A percentile compares a stretch with the other conserved stretches of the same genome.
Evolutionary conservation across 2,113 vertebrate genomes (phyloP).

Genomic region (Felis catus): DNA sequence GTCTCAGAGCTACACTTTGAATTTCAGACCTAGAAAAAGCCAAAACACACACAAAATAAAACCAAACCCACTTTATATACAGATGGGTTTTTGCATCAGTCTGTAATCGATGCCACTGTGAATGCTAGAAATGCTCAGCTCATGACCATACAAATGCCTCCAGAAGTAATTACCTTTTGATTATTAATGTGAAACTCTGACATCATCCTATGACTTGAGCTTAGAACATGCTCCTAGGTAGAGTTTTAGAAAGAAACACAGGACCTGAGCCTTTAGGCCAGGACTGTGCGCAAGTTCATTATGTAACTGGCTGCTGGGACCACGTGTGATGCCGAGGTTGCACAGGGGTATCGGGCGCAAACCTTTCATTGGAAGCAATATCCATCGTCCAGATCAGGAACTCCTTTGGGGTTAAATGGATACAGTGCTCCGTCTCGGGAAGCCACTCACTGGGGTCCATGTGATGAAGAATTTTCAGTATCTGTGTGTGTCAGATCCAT

Average conservation of each 20-base stretch:
- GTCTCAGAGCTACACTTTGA: constrained; percentile 89
- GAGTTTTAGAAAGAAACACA: not conserved
- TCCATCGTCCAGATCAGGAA: constrained; percentile 89
- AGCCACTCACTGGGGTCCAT: constrained; percentile 85
- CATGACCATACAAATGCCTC: not conserved
- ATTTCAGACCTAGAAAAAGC: constrained; percentile 88
- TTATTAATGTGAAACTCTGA: not conserved
- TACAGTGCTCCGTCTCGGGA: constrained; percentile 81
- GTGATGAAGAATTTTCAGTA: constrained; percentile 88
- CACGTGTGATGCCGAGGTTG: rapidly evolving
- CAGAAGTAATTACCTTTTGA: not conserved
- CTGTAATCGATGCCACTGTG: not conserved
- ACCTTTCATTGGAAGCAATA: constrained; percentile 88
- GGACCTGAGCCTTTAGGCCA: not conserved
- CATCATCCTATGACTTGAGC: not conserved
- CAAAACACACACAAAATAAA: not conserved
- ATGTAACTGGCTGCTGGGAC: not conserved
- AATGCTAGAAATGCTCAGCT: not conserved
- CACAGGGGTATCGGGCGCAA: not conserved
- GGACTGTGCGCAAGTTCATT: not conserved
- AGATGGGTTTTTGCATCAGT: not conserved
- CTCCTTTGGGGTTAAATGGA: constrained; percentile 83
- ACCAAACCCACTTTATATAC: not conserved
- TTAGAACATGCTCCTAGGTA: not conserved
- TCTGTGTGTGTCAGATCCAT: constrained; percentile 80